phyloP scores from a whole-genome alignment of 2,888 invertebrate genomes.

The Barypeithes pellucidus region DNA sequence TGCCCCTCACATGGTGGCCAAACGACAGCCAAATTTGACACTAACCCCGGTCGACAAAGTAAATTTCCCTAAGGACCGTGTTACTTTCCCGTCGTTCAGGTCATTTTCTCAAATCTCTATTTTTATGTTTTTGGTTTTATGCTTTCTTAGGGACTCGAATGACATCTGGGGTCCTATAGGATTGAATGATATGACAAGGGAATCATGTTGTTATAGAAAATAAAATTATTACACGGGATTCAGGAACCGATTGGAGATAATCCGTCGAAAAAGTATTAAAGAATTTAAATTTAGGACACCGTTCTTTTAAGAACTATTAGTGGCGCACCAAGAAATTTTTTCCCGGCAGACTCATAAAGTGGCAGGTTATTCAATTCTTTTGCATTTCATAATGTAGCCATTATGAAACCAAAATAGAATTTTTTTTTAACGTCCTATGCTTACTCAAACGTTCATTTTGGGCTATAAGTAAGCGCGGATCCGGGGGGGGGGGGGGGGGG shows the following conservation, averaged over 20 bases:
- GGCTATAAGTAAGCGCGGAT: too few relatives aligned
- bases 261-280: too few relatives aligned
- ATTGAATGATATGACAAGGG: slow-evolving; percentile 39
- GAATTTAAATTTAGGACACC: too few relatives aligned
- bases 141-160: slow-evolving; percentile 34
- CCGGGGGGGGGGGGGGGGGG: too few relatives aligned
- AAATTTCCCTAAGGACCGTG: slow-evolving; percentile 36
- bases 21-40: slow-evolving; percentile 30
- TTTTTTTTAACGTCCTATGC: too few relatives aligned
- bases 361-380: too few relatives aligned
- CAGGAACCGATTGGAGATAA: not conserved
- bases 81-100: slow-evolving; percentile 27
- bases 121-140: slow-evolving; percentile 42
- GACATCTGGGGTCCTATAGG: slow-evolving; percentile 29
- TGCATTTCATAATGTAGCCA: too few relatives aligned
- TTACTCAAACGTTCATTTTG: too few relatives aligned
- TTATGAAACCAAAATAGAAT: too few relatives aligned
- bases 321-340: too few relatives aligned
- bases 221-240: slow-evolving; percentile 3
- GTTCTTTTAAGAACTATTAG: too few relatives aligned
- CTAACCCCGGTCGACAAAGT: slow-evolving; percentile 11
- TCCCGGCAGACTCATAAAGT: too few relatives aligned
- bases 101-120: slow-evolving; percentile 42
- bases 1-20: not conserved
- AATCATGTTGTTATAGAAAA: slow-evolving; percentile 35